Percentiles rank a stretch among this genome's conserved stretches.
Conservation (phyloP, 53 echinoderm and acorn worm species). For the Hippasteria phrygiana region DNA sequence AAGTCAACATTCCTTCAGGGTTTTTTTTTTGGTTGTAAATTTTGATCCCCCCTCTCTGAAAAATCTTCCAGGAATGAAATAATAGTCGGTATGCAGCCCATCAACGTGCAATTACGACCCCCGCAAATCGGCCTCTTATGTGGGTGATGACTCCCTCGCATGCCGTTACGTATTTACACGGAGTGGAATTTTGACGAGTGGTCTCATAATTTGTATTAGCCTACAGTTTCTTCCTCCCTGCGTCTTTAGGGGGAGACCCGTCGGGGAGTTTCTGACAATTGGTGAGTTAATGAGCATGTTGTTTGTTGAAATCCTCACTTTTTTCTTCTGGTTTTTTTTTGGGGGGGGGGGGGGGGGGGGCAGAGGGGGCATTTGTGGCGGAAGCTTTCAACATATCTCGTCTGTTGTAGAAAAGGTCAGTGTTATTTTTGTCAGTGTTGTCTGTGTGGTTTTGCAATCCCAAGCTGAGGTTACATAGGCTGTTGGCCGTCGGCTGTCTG, state of each 20-base stretch:
- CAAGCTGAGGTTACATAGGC: too few relatives aligned
- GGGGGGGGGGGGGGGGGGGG: too few relatives aligned
- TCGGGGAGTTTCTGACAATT: not conserved
- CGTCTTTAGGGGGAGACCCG: not conserved
- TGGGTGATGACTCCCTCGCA: not conserved
- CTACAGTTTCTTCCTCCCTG: not conserved
- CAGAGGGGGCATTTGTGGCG: too few relatives aligned
- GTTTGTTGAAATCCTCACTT: not conserved
- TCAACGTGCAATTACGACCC: not conserved
- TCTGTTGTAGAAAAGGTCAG: too few relatives aligned
- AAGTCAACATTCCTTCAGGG: conserved; percentile 22
- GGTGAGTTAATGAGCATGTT: conserved; percentile 10
- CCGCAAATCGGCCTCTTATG: not conserved
- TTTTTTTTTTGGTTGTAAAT: not conserved
- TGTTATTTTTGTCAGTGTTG: too few relatives aligned
- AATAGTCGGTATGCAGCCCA: not conserved
- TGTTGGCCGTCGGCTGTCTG: too few relatives aligned
- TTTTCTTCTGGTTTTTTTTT: not conserved
- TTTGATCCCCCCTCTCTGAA: not conserved
- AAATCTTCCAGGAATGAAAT: not conserved
- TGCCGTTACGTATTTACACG: conserved; percentile 16
- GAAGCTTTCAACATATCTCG: too few relatives aligned
- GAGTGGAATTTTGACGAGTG: conserved; percentile 9
- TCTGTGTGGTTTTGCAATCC: too few relatives aligned
- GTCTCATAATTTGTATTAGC: not conserved